Base-by-base conservation (phyloP, 92 coral and sea anemone genomes). In the Ricordea florida region DNA sequence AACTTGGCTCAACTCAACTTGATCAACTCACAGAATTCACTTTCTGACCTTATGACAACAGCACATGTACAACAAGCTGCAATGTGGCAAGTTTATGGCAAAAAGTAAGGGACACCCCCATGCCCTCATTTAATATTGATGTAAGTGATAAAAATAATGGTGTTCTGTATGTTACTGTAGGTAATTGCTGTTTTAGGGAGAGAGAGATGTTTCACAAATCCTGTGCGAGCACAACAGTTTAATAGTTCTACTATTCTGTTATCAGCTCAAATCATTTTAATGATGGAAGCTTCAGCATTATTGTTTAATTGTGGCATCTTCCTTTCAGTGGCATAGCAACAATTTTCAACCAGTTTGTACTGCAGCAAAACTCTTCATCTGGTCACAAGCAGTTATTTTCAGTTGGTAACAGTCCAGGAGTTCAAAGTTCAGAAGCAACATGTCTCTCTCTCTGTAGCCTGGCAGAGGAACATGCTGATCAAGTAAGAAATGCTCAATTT, bases 21-120 rank as follows among this genome's bases (percentile, higher is more conserved):
- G 31, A 55, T 89, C 65, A 94, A 94, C 62, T 93, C 98, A 11
- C 91, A 94, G 86, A 92, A 86, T 31, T 83, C 90, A 5, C 79
- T 94, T 10, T 79, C 87, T 49, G 98, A 94, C 72, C 83, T 86
- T 6, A 85, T 82, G 55, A 93, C 89, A 5, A 59, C 87, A 15
- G 81, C 97, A 16, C 93, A 88, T 62, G 89, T 83, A 6, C 93
- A 88, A 59, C 93, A 92, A 64, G 87, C 96, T 29, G 87, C 97
- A 43, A 69, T 85, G 29, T 88, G 97, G 93, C 90, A 89, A 45
- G 48, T 87, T 47, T 94, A 92, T 72, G 98, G 98, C 30, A 92
- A 94, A 72, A 74, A 93, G 98, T 94, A 65, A 80, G 85, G 2
- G 11, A 37, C 8, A 37, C 44, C n/a, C n/a, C 44, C 44, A 37